A percentile compares a stretch with the other conserved stretches of the same genome.
Evolutionary conservation across 2,113 vertebrate genomes (phyloP).

Genomic region (Halichoeres trimaculatus): DNA sequence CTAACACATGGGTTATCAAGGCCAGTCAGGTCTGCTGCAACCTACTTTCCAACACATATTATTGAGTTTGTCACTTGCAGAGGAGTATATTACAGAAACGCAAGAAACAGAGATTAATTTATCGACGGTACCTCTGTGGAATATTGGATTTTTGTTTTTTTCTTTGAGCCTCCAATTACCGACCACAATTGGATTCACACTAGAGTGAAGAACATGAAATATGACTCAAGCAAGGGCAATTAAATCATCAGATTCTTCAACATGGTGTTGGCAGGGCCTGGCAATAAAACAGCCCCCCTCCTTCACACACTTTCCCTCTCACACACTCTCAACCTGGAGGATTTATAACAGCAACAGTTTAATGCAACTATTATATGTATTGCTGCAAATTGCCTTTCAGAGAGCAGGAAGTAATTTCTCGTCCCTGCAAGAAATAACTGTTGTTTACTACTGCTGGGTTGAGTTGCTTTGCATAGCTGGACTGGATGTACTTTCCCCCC

Average conservation of each 20-base stretch:
- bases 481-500: conserved; percentile 15
- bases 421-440: conserved; percentile 18
- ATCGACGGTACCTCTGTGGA: conserved; percentile 52
- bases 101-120: conserved; percentile 36
- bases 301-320: not conserved
- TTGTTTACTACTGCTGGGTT: conserved; percentile 41
- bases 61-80: conserved; percentile 56
- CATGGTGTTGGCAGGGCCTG: conserved; percentile 24
- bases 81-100: conserved; percentile 25
- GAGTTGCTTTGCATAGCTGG: conserved; percentile 35
- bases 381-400: conserved; percentile 30
- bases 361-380: conserved; percentile 21
- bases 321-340: not conserved
- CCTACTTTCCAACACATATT: conserved; percentile 48
- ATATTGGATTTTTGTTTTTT: conserved; percentile 26
- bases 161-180: conserved; percentile 49
- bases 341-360: conserved; percentile 35
- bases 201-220: conserved; percentile 36
- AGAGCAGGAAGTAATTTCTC: conserved; percentile 28
- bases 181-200: conserved; percentile 47
- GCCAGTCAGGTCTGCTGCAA: conserved; percentile 37
- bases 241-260: conserved; percentile 52
- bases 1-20: conserved; percentile 38
- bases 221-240: conserved; percentile 47
- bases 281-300: conserved; percentile 30